Evolutionary conservation across 2,888 invertebrate species (phyloP).

Genomic region (Epirrita christyi): DNA sequence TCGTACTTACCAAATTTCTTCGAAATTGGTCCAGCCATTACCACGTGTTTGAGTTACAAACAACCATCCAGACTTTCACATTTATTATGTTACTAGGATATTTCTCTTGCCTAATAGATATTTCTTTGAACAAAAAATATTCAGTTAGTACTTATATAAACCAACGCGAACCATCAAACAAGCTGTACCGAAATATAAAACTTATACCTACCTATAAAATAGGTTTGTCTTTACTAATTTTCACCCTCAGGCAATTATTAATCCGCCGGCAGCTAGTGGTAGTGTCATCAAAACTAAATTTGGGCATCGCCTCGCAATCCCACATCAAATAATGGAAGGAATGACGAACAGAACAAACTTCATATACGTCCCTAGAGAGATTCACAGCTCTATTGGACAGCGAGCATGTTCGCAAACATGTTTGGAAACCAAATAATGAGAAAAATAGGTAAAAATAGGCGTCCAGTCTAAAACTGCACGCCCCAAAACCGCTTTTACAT

Average conservation of each 20-base stretch:
- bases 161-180: no score
- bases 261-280: conserved; percentile 45
- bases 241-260: conserved; percentile 45
- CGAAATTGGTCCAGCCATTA: background rate
- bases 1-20: background rate
- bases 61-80: background rate
- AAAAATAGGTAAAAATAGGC: no score
- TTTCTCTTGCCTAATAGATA: no score
- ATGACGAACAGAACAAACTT: conserved; percentile 75
- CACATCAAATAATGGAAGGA: conserved; percentile 75
- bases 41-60: background rate
- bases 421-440: no score
- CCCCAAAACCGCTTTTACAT: no score
- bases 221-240: conserved; percentile 47
- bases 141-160: no score
- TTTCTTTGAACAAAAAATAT: no score
- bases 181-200: background rate
- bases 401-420: conserved; percentile 20
- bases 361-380: conserved; percentile 52
- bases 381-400: conserved; percentile 40
- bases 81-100: no score
- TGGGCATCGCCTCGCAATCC: conserved; percentile 69
- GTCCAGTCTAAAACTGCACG: no score
- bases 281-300: conserved; percentile 74
- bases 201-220: conserved; percentile 30